Conservation (phyloP, 1,140 invertebrate genomes). For the Drosophila sturtevanti region DNA sequence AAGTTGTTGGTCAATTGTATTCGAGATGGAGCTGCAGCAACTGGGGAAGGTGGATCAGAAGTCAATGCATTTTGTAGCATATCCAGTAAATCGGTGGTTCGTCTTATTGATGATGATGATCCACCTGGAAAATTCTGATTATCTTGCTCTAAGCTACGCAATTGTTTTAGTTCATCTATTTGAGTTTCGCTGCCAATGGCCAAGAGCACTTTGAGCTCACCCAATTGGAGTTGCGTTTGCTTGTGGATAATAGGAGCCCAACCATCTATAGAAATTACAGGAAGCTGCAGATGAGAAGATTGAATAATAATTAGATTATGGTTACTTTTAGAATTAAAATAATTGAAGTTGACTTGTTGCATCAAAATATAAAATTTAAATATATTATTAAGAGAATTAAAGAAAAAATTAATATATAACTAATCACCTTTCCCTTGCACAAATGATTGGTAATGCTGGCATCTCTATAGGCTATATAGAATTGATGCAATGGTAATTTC, state of each 20-base stretch:
- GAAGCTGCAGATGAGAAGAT: conserved; percentile 79
- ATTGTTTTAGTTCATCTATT: conserved; percentile 84
- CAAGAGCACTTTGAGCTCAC: conserved; percentile 84
- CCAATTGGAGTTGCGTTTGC: conserved; percentile 82
- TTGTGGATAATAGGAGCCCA: conserved; percentile 84
- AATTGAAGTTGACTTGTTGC: no score
- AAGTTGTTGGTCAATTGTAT: conserved; percentile 31
- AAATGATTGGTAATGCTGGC: conserved; percentile 84
- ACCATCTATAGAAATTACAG: conserved; percentile 85
- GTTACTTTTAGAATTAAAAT: neutral
- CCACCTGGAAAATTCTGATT: conserved; percentile 16
- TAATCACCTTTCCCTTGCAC: conserved; percentile 69
- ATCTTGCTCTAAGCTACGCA: conserved; percentile 81
- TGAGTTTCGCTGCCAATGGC: conserved; percentile 86
- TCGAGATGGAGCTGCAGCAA: conserved; percentile 7
- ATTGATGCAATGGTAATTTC: conserved; percentile 85
- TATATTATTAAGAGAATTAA: no score
- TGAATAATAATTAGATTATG: neutral
- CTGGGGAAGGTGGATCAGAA: conserved; percentile 13
- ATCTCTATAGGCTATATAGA: conserved; percentile 86
- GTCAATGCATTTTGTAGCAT: conserved; percentile 82
- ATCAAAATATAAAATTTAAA: no score
- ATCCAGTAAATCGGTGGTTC: conserved; percentile 83
- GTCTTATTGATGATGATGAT: conserved; percentile 26
- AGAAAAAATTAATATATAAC: neutral